phyloP scores from a whole-genome alignment of 64 coral and sea anemone genomes.

The Stichodactyla helianthus region DNA sequence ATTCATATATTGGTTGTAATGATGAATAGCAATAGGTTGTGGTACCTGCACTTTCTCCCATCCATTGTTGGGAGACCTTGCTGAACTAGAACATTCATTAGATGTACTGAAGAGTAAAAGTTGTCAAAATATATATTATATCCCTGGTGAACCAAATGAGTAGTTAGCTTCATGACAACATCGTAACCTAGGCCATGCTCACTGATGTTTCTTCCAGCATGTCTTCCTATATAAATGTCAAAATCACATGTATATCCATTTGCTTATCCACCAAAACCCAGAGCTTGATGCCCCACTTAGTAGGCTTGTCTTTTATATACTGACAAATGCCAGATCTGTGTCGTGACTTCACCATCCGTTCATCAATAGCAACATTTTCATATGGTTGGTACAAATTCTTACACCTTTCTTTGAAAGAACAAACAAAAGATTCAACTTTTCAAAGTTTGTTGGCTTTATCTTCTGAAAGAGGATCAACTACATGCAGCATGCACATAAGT shows the following conservation, averaged over 20 bases:
- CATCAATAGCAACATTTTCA: conserved; percentile 46
- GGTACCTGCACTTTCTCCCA: background rate
- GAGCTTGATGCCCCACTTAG: no score
- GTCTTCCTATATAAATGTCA: conserved; percentile 30
- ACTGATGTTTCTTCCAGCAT: conserved; percentile 1
- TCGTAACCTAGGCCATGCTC: conserved; percentile 22
- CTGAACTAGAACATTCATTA: conserved; percentile 45
- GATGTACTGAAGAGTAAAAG: conserved; percentile 27
- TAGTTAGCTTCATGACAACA: conserved; percentile 14
- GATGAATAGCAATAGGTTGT: conserved; percentile 27
- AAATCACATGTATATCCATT: conserved; percentile 37
- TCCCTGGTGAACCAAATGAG: conserved; percentile 26
- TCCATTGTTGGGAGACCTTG: conserved; percentile 23
- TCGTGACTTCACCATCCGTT: conserved; percentile 53
- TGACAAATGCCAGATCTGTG: conserved; percentile 41
- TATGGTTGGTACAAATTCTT: conserved; percentile 44
- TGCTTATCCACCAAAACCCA: conserved; percentile 31
- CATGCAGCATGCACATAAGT: conserved; percentile 50
- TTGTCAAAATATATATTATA: conserved; percentile 48
- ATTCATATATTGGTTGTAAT: conserved; percentile 58
- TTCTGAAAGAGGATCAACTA: conserved; percentile 49
- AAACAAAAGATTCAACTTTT: conserved; percentile 49
- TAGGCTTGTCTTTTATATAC: conserved; percentile 32
- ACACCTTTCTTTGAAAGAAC: conserved; percentile 43
- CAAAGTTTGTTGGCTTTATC: conserved; percentile 17